A percentile compares a stretch with the other conserved stretches of the same genome.
Evolutionary conservation across 2,888 invertebrate genomes (phyloP).

Genomic region (Ennomos quercinarius): DNA sequence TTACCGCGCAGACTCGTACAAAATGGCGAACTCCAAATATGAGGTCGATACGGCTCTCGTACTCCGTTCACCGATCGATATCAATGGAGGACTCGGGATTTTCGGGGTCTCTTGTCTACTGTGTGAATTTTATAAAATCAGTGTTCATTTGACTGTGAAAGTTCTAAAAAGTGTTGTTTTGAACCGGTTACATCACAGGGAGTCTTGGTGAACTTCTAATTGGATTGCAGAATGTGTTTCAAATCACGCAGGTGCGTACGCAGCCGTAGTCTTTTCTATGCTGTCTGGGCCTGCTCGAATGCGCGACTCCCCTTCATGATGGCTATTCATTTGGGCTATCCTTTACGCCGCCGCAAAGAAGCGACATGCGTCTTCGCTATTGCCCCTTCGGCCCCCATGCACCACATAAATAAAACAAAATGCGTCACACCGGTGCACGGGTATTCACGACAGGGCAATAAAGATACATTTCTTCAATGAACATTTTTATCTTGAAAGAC

Average conservation of each 20-base stretch:
- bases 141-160: slow-evolving; percentile 74
- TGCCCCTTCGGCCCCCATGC: slow-evolving; percentile 69
- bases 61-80: slow-evolving; percentile 88
- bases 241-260: slow-evolving; percentile 97
- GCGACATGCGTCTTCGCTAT: slow-evolving; percentile 79
- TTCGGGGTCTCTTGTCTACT: slow-evolving; percentile 79
- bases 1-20: slow-evolving; percentile 89
- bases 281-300: slow-evolving; percentile 96
- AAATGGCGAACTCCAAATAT: slow-evolving; percentile 87
- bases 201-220: slow-evolving; percentile 72
- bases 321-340: slow-evolving; percentile 84
- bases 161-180: slow-evolving; percentile 80
- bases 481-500: slow-evolving; percentile 4
- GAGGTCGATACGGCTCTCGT: slow-evolving; percentile 77
- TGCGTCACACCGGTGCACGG: slow-evolving; percentile 55
- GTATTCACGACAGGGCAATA: slow-evolving; percentile 28
- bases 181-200: slow-evolving; percentile 82
- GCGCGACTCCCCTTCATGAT: slow-evolving; percentile 84
- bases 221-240: slow-evolving; percentile 80
- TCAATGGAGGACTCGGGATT: slow-evolving; percentile 83
- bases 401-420: slow-evolving; percentile 76
- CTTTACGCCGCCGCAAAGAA: slow-evolving; percentile 85
- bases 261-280: slow-evolving; percentile 94
- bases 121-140: slow-evolving; percentile 71
- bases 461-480: slow-evolving; percentile 3